Base-by-base conservation (phyloP, 2,888 invertebrate genomes). In the Acrobasis consociella region DNA sequence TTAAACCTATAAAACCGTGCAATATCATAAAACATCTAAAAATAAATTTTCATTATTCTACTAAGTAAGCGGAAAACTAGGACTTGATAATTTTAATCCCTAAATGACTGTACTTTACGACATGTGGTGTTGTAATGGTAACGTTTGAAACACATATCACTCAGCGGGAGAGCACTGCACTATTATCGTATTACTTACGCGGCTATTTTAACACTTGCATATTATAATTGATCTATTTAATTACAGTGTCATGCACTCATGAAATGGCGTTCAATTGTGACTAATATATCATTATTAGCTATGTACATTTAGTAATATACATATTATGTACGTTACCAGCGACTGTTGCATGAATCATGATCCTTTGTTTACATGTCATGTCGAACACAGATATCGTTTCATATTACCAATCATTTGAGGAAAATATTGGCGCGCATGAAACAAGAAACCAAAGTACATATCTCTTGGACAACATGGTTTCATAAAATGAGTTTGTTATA, bases 161-260 rank as follows among this genome's bases (percentile, higher is more conserved):
- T 80, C 76, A 70, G 87, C 82, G 88, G 90, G 90, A 88, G 89
- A 86, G 78, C 78, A 75, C 68, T 76, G 75, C 72, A 78, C 75
- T 69, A 65, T 65, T 60, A 63, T 65, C 62, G 60, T 65, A 64
- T 63, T 60, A 55, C 65, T 63, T 60, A 55, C 65, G 67, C 66
- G 65, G 67, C 69, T 75, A 73, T 76, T 77, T 76, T 72, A 72
- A 73, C 73, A 70, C 69, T 67, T 68, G 70, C 73, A 46, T 46
- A 46, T 13, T 46, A 31, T 22, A 22, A 69, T 66, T 73, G 71
- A 31, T 64, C 62, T 68, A 58, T 53, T 64, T 66, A 42, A 11
- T 62, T 69, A 68, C 60, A 66, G 63, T 58, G 10, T 17, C 9
- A 38, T 50, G 65, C 63, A 60, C 51, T 65, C 46, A 56, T 51